phyloP scores from a whole-genome alignment of 2,888 invertebrate species.

The Silvanus unidentatus region DNA sequence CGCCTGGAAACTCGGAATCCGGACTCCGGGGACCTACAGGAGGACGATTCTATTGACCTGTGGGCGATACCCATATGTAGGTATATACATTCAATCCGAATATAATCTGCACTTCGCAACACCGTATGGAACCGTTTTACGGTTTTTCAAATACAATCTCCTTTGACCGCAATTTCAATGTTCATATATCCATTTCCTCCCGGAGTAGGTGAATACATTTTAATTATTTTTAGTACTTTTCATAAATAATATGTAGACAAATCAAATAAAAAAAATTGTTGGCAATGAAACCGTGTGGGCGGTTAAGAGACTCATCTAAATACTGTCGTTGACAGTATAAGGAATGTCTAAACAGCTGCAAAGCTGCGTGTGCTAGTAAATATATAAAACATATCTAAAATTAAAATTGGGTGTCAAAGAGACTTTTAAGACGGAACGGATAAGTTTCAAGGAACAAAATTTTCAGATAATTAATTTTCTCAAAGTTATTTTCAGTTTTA shows the following conservation, averaged over 20 bases:
- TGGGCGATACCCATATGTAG: conserved; percentile 32
- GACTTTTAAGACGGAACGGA: conserved; percentile 28
- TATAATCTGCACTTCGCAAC: too few species aligned
- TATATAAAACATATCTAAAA: conserved; percentile 34
- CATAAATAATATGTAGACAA: too few species aligned
- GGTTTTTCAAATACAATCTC: too few species aligned
- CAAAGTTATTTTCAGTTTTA: conserved; percentile 36
- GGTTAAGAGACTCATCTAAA: conserved; percentile 29
- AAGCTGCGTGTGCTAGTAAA: conserved; percentile 20
- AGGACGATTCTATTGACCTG: conserved; percentile 32
- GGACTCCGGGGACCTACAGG: conserved; percentile 32
- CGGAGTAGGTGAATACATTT: too few species aligned
- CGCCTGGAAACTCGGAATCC: conserved; percentile 33
- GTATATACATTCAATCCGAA: conserved; percentile 34
- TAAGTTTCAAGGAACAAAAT: conserved; percentile 24
- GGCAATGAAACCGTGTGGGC: conserved; percentile 25
- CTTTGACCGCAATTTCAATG: too few species aligned
- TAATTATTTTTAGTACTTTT: too few species aligned
- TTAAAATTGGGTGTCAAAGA: conserved; percentile 38
- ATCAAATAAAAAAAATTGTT: too few species aligned
- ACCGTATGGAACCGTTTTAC: too few species aligned
- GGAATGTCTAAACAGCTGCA: conserved; percentile 35
- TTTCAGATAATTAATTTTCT: conserved; percentile 34
- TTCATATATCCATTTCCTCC: too few species aligned
- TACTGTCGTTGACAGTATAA: conserved; percentile 34